Evolutionary conservation across 2,113 vertebrate genomes (phyloP).

Genomic region (Rhagologus leucostigma): DNA sequence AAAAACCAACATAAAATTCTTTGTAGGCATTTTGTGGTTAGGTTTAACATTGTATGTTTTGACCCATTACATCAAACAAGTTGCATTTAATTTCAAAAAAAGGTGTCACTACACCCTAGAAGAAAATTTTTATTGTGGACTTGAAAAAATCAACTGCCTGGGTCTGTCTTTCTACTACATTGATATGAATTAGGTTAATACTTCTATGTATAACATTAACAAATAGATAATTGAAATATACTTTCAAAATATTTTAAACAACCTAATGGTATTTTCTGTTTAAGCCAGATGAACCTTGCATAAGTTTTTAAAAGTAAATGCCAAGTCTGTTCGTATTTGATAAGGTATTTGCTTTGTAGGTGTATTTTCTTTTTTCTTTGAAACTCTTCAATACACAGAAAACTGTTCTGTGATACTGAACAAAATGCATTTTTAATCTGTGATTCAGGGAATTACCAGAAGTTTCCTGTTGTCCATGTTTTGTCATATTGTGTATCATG

Average conservation of each 20-base stretch:
- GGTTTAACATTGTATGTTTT: background rate
- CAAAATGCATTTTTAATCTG: background rate
- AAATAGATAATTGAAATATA: background rate
- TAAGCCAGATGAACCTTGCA: background rate
- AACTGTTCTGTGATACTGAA: background rate
- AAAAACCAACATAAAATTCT: background rate
- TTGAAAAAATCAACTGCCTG: background rate
- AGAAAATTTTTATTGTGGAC: background rate
- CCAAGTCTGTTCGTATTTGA: background rate
- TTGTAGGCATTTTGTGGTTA: background rate
- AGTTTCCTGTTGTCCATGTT: background rate
- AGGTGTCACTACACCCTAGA: background rate
- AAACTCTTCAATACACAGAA: background rate
- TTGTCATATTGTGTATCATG: background rate
- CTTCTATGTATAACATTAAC: background rate
- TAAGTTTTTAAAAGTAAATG: background rate
- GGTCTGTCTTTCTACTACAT: background rate
- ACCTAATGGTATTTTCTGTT: background rate
- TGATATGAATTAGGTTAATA: background rate
- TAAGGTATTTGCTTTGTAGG: background rate
- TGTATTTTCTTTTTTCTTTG: background rate
- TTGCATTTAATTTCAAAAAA: background rate
- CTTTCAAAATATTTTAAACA: background rate
- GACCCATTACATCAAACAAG: background rate
- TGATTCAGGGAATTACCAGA: background rate